Evolutionary conservation across 2,113 vertebrate species (phyloP).

Genomic region (zebrafish (Danio rerio)): GRCz12tu NC_133183.1:57172001-57172500

Average conservation of each 20-base stretch:
- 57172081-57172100: neutral
- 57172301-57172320: too few species aligned
- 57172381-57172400: neutral
- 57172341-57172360: neutral
- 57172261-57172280: neutral
- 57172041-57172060: neutral
- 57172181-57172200: neutral
- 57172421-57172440: neutral
- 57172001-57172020: neutral
- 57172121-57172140: neutral
- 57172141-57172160: neutral
- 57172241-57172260: constrained; percentile 26
- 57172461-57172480: neutral
- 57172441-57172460: too few species aligned
- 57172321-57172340: too few species aligned
- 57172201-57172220: neutral
- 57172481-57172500: neutral
- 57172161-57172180: neutral
- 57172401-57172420: too few species aligned
- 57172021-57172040: neutral
- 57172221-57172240: neutral
- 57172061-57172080: neutral
- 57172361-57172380: neutral
- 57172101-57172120: neutral
- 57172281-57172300: neutral